Percentiles rank a stretch among this genome's conserved stretches.
Conservation (phyloP, 2,797 vertebrate species). For the Pristis pectinata region DNA sequence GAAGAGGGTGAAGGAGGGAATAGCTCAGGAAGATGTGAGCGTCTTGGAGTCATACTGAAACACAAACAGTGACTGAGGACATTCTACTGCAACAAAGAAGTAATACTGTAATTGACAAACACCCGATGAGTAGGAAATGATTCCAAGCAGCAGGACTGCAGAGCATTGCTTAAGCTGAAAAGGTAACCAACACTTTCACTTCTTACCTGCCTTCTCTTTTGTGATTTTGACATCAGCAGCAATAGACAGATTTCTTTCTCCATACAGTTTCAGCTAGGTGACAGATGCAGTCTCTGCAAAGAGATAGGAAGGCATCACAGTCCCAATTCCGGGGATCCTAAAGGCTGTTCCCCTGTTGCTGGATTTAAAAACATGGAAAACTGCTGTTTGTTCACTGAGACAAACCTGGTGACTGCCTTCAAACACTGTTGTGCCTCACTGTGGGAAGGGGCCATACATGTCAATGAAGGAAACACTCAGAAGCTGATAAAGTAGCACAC, state of each 20-base stretch:
- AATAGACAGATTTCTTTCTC: neutral
- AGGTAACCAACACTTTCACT: neutral
- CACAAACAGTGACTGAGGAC: neutral
- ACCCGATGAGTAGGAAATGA: neutral
- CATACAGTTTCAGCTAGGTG: neutral
- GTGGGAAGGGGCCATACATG: neutral
- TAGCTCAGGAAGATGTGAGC: neutral
- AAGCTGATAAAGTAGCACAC: neutral
- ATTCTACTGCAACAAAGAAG: neutral
- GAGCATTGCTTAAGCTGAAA: neutral
- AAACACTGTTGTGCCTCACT: neutral
- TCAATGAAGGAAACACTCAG: neutral
- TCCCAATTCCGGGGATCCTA: neutral
- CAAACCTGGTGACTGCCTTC: neutral
- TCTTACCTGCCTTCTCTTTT: neutral
- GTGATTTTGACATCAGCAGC: neutral
- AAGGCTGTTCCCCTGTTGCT: neutral
- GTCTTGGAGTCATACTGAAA: neutral
- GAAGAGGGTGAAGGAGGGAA: neutral
- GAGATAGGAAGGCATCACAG: neutral
- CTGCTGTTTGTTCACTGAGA: neutral
- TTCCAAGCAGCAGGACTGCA: neutral
- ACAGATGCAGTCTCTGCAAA: neutral
- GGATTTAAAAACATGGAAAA: neutral
- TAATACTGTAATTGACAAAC: neutral